Conservation (phyloP, 1,140 invertebrate genomes). For the Drosophila lacteicornis region DNA sequence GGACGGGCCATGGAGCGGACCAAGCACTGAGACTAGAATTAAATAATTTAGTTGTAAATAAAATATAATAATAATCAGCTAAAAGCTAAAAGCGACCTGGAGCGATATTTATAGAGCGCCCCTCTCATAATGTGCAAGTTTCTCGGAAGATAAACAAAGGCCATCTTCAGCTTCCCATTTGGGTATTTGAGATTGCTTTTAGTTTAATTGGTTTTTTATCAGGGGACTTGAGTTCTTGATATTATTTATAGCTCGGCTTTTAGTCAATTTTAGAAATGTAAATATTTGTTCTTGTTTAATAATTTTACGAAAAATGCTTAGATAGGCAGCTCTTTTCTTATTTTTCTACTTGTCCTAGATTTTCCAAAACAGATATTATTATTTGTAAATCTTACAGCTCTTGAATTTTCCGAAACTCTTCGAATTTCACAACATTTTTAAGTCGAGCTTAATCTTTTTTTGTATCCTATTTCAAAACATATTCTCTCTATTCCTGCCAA, state of each 20-base stretch:
- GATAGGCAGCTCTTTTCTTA: too few species aligned
- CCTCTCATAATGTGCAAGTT: not conserved
- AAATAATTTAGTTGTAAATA: not conserved
- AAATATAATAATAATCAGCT: not conserved
- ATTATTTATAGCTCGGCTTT: too few species aligned
- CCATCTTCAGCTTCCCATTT: not conserved
- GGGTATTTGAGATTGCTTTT: not conserved
- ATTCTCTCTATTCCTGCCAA: too few species aligned
- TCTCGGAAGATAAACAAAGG: not conserved
- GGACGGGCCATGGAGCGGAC: constrained; percentile 65
- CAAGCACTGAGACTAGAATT: constrained; percentile 12
- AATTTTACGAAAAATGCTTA: too few species aligned
- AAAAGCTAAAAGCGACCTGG: too few species aligned
- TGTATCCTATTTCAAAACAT: too few species aligned
- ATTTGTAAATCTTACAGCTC: too few species aligned
- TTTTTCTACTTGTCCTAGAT: too few species aligned
- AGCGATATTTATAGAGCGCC: not conserved
- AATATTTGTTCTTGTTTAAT: not conserved
- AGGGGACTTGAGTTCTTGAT: not conserved
- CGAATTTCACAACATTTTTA: too few species aligned
- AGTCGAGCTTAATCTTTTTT: too few species aligned
- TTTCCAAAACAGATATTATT: too few species aligned
- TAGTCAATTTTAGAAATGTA: not conserved
- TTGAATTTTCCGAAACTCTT: too few species aligned
- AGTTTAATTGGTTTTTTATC: not conserved